A percentile compares a stretch with the other conserved stretches of the same genome.
phyloP scores from a whole-genome alignment of 2,888 invertebrate genomes.

The Bombylius major region DNA sequence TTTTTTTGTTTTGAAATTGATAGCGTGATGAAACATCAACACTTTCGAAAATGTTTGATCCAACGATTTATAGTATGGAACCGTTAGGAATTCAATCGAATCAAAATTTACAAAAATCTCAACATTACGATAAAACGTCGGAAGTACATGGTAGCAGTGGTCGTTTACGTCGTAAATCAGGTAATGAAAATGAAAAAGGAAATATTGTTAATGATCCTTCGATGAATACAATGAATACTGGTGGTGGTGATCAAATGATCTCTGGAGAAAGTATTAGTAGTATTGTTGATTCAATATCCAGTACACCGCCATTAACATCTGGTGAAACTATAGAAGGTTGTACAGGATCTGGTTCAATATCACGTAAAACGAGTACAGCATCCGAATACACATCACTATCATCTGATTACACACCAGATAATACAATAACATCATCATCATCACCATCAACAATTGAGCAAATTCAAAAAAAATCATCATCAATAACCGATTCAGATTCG shows the following conservation, averaged over 20 bases:
- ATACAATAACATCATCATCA: constrained; percentile 33
- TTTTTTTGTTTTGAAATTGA: constrained; percentile 7
- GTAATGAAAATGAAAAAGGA: constrained; percentile 10
- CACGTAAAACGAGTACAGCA: constrained; percentile 45
- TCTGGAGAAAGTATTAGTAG: constrained; percentile 10
- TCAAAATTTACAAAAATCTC: constrained; percentile 3
- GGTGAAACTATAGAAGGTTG: constrained; percentile 14
- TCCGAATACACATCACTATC: constrained; percentile 37
- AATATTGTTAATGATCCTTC: constrained; percentile 4
- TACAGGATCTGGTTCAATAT: constrained; percentile 31
- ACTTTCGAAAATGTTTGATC: constrained; percentile 34
- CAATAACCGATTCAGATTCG: constrained; percentile 1
- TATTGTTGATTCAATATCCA: constrained; percentile 9
- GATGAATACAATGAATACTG: not conserved
- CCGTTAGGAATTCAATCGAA: constrained; percentile 13
- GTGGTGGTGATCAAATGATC: constrained; percentile 8
- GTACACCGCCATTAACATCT: constrained; percentile 21
- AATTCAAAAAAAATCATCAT: constrained; percentile 10
- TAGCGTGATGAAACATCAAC: constrained; percentile 37
- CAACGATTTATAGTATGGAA: constrained; percentile 25
- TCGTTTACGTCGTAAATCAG: constrained; percentile 4
- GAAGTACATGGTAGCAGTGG: not conserved
- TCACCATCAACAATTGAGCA: constrained; percentile 19
- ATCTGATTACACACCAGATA: constrained; percentile 44
- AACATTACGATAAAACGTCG: not conserved